Evolutionary conservation across 2,888 invertebrate species (phyloP).

Genomic region (Allolobophora icterica): DNA sequence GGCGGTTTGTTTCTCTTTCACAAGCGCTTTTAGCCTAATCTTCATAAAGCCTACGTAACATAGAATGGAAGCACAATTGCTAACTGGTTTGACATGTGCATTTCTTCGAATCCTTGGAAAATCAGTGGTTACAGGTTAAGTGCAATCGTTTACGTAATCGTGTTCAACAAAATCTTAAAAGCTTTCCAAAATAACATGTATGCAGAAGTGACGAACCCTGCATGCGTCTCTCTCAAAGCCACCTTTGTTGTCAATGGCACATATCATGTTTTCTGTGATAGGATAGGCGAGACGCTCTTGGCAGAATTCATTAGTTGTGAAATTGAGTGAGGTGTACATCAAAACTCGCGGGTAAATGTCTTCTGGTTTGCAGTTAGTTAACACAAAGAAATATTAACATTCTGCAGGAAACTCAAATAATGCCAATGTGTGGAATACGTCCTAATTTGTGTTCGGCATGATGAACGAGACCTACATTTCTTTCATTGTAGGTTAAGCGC

Average conservation of each 20-base stretch:
- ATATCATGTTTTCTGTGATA: conserved; percentile 43
- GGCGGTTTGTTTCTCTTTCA: too few relatives aligned
- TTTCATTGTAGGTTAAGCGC: too few relatives aligned
- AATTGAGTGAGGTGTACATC: conserved; percentile 38
- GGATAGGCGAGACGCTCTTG: neutral
- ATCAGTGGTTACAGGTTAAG: neutral
- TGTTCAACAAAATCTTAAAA: neutral
- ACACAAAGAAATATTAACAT: neutral
- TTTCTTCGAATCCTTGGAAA: neutral
- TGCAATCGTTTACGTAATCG: neutral
- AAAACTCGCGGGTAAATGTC: neutral
- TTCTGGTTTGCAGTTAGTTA: neutral
- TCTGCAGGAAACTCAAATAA: too few relatives aligned
- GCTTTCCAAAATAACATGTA: neutral
- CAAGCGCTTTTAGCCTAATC: too few relatives aligned
- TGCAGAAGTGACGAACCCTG: conserved; percentile 31
- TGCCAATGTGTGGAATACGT: too few relatives aligned
- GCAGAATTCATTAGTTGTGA: conserved; percentile 40
- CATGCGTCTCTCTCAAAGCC: too few relatives aligned
- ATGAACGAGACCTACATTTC: too few relatives aligned
- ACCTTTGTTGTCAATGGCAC: conserved; percentile 37
- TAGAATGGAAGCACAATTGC: too few relatives aligned
- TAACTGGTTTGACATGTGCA: too few relatives aligned
- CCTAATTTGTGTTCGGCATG: too few relatives aligned
- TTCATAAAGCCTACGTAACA: too few relatives aligned